These are phyloP conservation scores for Crotalus horridus DNA, from an alignment of 2,113 vertebrate genomes.

Conservation along the genomic window DNA sequence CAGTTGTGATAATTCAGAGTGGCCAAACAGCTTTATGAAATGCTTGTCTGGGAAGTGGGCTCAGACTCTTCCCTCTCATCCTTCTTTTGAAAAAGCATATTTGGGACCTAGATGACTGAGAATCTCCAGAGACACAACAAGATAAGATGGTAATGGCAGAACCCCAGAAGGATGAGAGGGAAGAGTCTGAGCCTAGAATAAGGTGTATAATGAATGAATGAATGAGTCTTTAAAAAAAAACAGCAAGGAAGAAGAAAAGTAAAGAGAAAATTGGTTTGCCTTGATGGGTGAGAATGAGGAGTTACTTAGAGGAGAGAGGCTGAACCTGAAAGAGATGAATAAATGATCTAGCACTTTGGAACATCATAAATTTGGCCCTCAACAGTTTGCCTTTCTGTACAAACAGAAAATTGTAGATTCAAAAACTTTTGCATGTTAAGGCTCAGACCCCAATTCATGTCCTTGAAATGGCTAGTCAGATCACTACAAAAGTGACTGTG, in stretches of 20 bases:
- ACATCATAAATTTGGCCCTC: not conserved
- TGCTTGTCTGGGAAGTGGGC: not conserved
- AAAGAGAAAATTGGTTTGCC: not conserved
- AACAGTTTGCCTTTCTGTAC: not conserved
- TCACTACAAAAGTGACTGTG: not conserved
- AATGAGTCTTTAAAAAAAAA: not conserved
- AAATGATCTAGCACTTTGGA: not conserved
- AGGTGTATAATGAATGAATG: not conserved
- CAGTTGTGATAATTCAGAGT: not conserved
- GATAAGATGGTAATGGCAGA: not conserved
- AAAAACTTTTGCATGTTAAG: not conserved
- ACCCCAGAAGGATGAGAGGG: not conserved
- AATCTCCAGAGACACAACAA: not conserved
- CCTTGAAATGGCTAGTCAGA: not conserved
- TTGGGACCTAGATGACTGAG: not conserved
- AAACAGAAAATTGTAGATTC: not conserved
- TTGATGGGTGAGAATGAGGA: not conserved
- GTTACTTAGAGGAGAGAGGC: not conserved
- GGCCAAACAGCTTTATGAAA: not conserved
- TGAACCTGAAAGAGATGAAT: not conserved
- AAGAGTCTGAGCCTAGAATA: not conserved
- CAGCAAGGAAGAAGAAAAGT: not conserved
- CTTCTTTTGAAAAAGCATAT: not conserved
- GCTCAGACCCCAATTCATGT: not conserved
- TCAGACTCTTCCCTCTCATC: not conserved